These are phyloP conservation scores for Camelus dromedarius DNA, from an alignment of 2,113 vertebrate species.

Conservation along the genomic window DNA sequence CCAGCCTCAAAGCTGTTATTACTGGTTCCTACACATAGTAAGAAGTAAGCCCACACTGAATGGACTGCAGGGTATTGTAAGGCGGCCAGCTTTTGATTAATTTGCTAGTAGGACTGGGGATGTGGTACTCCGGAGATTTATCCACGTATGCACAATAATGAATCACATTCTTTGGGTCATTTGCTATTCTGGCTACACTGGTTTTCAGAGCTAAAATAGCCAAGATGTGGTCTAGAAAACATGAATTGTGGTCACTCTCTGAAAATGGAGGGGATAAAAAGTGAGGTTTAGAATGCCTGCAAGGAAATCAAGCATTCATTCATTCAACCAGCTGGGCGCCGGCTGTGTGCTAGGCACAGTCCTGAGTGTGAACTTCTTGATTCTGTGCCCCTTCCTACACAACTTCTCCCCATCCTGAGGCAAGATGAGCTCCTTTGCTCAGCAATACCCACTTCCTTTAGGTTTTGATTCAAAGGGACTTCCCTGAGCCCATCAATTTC, in stretches of 20 bases:
- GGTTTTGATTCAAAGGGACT: constrained; percentile 14
- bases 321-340: not conserved
- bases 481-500: not conserved
- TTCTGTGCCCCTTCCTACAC: not conserved
- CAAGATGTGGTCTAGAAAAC: not conserved
- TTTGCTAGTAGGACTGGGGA: not conserved
- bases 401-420: not conserved
- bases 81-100: not conserved
- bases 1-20: not conserved
- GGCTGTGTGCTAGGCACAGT: not conserved
- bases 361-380: not conserved
- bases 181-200: not conserved
- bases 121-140: not conserved
- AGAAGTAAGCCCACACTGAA: not conserved
- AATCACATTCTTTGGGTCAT: not conserved
- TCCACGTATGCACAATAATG: not conserved
- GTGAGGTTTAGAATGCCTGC: not conserved
- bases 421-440: not conserved
- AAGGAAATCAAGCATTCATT: not conserved
- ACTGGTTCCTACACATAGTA: not conserved
- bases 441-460: constrained; percentile 13
- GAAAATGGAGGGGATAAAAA: not conserved
- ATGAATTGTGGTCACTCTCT: not conserved
- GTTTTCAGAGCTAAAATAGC: not conserved
- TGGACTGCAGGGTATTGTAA: not conserved